Evolutionary conservation across 2,113 vertebrate genomes (phyloP).

Genomic region (Xiphophorus hellerii): DNA sequence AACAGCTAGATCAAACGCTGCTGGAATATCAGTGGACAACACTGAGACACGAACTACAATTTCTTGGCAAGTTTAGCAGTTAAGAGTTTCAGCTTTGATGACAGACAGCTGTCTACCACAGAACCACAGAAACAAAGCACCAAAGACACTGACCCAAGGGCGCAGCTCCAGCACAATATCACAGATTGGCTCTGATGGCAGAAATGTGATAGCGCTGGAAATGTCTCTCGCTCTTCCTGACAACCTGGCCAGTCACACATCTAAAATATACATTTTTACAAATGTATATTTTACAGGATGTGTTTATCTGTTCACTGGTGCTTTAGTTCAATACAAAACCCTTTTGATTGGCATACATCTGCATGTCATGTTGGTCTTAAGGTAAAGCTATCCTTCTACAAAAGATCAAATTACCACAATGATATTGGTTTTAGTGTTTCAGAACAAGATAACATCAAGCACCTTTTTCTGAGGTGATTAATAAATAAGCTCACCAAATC

Average conservation of each 20-base stretch:
- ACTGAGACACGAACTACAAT: slow-evolving; percentile 9
- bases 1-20: slow-evolving; percentile 28
- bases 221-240: slow-evolving; percentile 45
- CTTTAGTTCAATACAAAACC: slow-evolving; percentile 67
- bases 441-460: slow-evolving; percentile 1
- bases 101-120: slow-evolving; percentile 62
- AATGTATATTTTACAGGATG: slow-evolving; percentile 60
- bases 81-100: slow-evolving; percentile 31
- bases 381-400: slow-evolving; percentile 48
- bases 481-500: slow-evolving; percentile 64
- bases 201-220: slow-evolving; percentile 67
- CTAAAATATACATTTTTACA: slow-evolving; percentile 49
- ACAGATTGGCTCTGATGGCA: slow-evolving; percentile 55
- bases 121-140: slow-evolving; percentile 55
- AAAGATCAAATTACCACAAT: slow-evolving; percentile 49
- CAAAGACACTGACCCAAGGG: slow-evolving; percentile 42
- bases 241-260: slow-evolving; percentile 46
- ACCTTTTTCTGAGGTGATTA: slow-evolving; percentile 74
- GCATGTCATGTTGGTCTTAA: slow-evolving; percentile 53
- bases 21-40: slow-evolving; percentile 30
- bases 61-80: slow-evolving; percentile 8
- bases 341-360: slow-evolving; percentile 41
- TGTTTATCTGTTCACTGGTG: slow-evolving; percentile 35
- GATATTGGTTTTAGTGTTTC: slow-evolving; percentile 30
- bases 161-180: slow-evolving; percentile 50